A percentile compares a stretch with the other conserved stretches of the same genome.
Conservation (phyloP, 2,888 invertebrate genomes). For the Ophion obscuratus region DNA sequence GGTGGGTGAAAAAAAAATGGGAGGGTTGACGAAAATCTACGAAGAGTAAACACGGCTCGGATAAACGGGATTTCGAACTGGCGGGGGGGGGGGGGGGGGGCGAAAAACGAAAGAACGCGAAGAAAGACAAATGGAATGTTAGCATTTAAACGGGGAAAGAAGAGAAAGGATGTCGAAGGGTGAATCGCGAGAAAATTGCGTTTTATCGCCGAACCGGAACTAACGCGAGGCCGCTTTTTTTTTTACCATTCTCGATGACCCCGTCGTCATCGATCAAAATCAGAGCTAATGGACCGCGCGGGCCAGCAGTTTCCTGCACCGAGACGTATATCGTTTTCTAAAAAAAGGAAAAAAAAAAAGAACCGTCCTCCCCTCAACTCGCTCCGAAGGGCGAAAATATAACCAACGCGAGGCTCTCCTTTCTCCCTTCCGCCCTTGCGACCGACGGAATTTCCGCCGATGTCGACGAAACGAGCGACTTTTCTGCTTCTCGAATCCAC, state of each 20-base stretch:
- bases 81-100: not conserved
- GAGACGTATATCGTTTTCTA: slow-evolving; percentile 38
- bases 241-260: slow-evolving; percentile 39
- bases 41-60: slow-evolving; percentile 31
- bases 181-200: slow-evolving; percentile 15
- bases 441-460: slow-evolving; percentile 37
- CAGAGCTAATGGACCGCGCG: slow-evolving; percentile 53
- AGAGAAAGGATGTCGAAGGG: not conserved
- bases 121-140: slow-evolving; percentile 30
- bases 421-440: slow-evolving; percentile 49
- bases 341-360: slow-evolving; percentile 34
- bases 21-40: slow-evolving; percentile 6
- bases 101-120: slow-evolving; percentile 23
- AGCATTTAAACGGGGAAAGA: slow-evolving; percentile 35
- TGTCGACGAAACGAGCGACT: slow-evolving; percentile 21
- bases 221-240: slow-evolving; percentile 39
- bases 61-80: not conserved
- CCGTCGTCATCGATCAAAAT: slow-evolving; percentile 65
- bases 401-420: not conserved
- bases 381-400: not conserved
- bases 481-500: slow-evolving; percentile 33
- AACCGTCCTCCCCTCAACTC: slow-evolving; percentile 1
- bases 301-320: slow-evolving; percentile 39
- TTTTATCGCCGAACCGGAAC: slow-evolving; percentile 60
- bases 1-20: not conserved